A percentile compares a stretch with the other conserved stretches of the same genome.
phyloP scores from a whole-genome alignment of 2,888 invertebrate species.

The Galerucella calmariensis region DNA sequence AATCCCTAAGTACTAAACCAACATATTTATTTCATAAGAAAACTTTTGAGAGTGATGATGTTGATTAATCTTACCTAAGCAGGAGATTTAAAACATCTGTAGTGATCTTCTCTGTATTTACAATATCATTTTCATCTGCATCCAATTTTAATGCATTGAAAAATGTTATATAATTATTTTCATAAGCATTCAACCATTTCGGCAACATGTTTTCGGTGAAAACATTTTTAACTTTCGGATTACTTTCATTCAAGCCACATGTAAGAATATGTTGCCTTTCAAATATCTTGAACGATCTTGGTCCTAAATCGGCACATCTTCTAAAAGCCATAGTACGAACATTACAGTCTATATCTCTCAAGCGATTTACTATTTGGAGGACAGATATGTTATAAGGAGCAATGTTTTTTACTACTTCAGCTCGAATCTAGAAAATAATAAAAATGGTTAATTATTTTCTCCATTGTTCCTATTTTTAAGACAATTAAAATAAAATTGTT shows the following conservation, averaged over 20 bases:
- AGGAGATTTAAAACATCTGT: conserved; percentile 67
- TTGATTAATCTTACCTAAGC: conserved; percentile 65
- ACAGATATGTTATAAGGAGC: conserved; percentile 50
- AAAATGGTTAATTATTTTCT: not conserved
- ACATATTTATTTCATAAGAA: not conserved
- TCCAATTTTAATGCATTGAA: conserved; percentile 81
- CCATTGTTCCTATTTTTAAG: not conserved
- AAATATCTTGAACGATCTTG: conserved; percentile 69
- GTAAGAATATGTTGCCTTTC: conserved; percentile 73
- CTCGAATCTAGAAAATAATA: conserved; percentile 47
- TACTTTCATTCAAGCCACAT: conserved; percentile 73
- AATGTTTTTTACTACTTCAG: conserved; percentile 50
- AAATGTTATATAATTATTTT: conserved; percentile 76
- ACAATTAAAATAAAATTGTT: not conserved
- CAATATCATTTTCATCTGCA: conserved; percentile 71
- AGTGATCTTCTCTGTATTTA: conserved; percentile 69
- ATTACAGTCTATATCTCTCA: conserved; percentile 80
- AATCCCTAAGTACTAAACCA: too few relatives aligned
- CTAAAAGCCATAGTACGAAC: conserved; percentile 73
- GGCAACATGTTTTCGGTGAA: conserved; percentile 72
- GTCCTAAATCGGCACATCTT: conserved; percentile 50
- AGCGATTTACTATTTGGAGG: conserved; percentile 68
- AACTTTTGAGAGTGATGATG: not conserved
- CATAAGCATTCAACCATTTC: conserved; percentile 79
- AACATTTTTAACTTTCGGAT: conserved; percentile 66